Base-by-base conservation (phyloP, 2,888 invertebrate species). In the Agonopterix heracliana region DNA sequence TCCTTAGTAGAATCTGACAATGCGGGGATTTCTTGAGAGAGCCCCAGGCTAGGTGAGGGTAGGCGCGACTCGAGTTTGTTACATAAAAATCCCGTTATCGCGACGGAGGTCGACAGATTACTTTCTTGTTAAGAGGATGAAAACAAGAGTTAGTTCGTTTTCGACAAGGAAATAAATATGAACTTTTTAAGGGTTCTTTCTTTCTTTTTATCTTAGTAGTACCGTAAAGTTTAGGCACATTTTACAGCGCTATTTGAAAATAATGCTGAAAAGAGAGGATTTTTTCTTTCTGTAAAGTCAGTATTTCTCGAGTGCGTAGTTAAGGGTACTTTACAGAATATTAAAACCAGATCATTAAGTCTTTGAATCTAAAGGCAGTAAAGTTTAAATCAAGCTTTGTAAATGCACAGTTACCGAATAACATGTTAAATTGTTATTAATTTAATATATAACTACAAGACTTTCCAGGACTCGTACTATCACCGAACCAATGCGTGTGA, bases 1-100 rank as follows among this genome's bases (percentile, higher is more conserved):
- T 81, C 82, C 81, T 81, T 74, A 83, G 81, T 70, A 74, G 75
- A 79, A 78, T 79, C 83, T 79, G 82, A 81, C 80, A 81, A 80
- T 82, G 78, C 78, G 73, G 72, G 79, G 81, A 81, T 84, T 82
- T 83, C 77, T 77, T 68, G 73, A 77, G 68, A 75, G 74, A 74
- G 82, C 88, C 87, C 54, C 72, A 50, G 85, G 88, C 87, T 82
- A 87, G 83, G 83, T 80, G 76, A 86, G 85, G 85, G 86, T 78
- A 82, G 86, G 86, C 85, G 85, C 78, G 79, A 85, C 73, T 79
- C 74, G 75, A 78, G 81, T 80, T 85, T 84, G 84, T 83, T 78
- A 87, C 85, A 88, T 82, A 88, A 88, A 87, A 88, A 88, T 87
- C 78, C 81, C 74, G 86, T 85, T 87, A 86, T 84, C 83, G 81